Conservation (phyloP, 1,140 invertebrate genomes). For the Epicauta chinensis region DNA sequence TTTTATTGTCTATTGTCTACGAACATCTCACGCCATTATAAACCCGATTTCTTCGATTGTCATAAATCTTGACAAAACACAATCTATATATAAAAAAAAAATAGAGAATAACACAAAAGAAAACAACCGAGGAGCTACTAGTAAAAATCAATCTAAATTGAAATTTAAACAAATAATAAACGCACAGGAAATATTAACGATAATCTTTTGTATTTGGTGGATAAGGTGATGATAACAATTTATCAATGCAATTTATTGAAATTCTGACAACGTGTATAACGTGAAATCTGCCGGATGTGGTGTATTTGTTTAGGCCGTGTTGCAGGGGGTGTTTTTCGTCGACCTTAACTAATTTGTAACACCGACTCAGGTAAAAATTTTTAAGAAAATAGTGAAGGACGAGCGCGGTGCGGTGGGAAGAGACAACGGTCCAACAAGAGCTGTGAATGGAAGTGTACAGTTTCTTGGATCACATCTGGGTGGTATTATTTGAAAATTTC, state of each 20-base stretch:
- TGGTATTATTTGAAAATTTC: slow-evolving; percentile 3
- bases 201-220: background rate
- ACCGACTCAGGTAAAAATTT: slow-evolving; percentile 24
- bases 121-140: background rate
- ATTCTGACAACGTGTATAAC: slow-evolving; percentile 1
- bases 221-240: slow-evolving; percentile 12
- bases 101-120: too few species aligned
- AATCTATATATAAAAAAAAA: background rate
- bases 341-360: slow-evolving; percentile 30
- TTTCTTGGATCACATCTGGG: slow-evolving; percentile 16
- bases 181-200: slow-evolving; percentile 1
- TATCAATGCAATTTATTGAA: slow-evolving; percentile 18
- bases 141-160: background rate
- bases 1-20: slow-evolving; percentile 39
- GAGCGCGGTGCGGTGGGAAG: background rate
- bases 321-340: slow-evolving; percentile 7
- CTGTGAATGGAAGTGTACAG: slow-evolving; percentile 11
- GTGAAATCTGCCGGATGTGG: slow-evolving; percentile 15
- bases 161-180: background rate
- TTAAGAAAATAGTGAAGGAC: too few species aligned
- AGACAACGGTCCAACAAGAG: background rate
- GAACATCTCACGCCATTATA: slow-evolving; percentile 39
- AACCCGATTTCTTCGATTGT: slow-evolving; percentile 36
- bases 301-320: slow-evolving; percentile 23
- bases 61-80: slow-evolving; percentile 26